Evolutionary conservation across 2,113 vertebrate species (phyloP), one percentile per base, ranked within the genome.

Genomic region (Thamnophis sirtalis): DNA sequence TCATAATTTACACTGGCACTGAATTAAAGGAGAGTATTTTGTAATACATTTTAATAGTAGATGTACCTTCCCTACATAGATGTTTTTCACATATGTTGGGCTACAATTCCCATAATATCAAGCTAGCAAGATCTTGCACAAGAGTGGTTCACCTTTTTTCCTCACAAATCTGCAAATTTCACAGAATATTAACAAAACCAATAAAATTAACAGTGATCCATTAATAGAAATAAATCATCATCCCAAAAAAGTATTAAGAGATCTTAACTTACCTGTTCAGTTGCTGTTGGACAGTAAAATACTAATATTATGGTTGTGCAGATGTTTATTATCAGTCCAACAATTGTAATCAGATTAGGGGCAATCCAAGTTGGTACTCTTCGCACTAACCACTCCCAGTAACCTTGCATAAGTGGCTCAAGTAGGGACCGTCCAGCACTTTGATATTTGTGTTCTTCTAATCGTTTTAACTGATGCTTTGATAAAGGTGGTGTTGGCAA

Each of bases 401-500:
- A 99, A 17, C 98, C 97, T 94, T 99, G 99, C 99, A 99, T 99
- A 68, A 99, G 92, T 26, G 99, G 99, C 95, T 99, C 99, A 93
- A 99, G 98, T 94, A 99, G 96, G n/a, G 99, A 99, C 28, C 97
- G 97, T 4, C 99, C 99, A 0, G 98, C 98, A 91, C 99, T 99
- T 97, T 98, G 98, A 94, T 99, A 99, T 50, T 98, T 98, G 97
- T 99, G 99, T 94, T 99, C 99, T 96, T 99, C 99, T 94, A 99
- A 97, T 38, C 98, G 98, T 97, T 99, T 99, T 51, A 99, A 97
- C 95, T 99, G 99, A 96, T 99, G 98, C 91, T 98, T 98, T 73
- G 98, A 98, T 92, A 99, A 94, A 3, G 99, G 99, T 0, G 99
- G 98, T 0, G 98, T 98, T 2, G 99, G 98, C 96, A 99, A 96